Percentiles rank a stretch among this genome's conserved stretches.
Evolutionary conservation across 2,888 invertebrate species (phyloP).

Genomic region (Nipponacmea schrenckii): DNA sequence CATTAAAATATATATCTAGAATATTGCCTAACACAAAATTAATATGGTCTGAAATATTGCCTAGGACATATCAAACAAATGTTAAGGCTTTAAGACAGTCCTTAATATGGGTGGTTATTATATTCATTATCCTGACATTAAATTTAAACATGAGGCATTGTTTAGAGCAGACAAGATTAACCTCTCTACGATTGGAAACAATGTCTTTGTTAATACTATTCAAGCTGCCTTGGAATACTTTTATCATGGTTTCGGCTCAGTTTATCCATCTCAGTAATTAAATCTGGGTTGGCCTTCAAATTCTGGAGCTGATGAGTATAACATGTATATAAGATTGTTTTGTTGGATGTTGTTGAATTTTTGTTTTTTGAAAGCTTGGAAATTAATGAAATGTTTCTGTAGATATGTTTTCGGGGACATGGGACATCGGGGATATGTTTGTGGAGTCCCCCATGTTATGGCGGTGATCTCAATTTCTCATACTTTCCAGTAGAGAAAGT

Average conservation of each 20-base stretch:
- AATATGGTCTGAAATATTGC: background rate
- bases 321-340: background rate
- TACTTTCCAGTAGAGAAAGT: background rate
- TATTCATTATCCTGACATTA: background rate
- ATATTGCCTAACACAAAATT: background rate
- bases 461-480: background rate
- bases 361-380: too few relatives aligned
- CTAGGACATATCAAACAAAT: background rate
- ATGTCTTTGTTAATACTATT: background rate
- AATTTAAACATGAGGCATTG: background rate
- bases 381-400: too few relatives aligned
- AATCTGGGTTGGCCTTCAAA: background rate
- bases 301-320: background rate
- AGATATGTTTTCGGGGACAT: too few relatives aligned
- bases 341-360: background rate
- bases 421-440: too few relatives aligned
- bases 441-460: background rate
- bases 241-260: background rate
- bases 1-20: background rate
- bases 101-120: too few relatives aligned
- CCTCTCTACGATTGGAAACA: background rate
- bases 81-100: background rate
- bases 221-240: background rate
- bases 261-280: background rate
- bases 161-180: background rate